Evolutionary conservation across 2,888 invertebrate genomes (phyloP), one percentile per base, ranked within the genome.

Genomic region (Nephrotoma guestfalica): DNA sequence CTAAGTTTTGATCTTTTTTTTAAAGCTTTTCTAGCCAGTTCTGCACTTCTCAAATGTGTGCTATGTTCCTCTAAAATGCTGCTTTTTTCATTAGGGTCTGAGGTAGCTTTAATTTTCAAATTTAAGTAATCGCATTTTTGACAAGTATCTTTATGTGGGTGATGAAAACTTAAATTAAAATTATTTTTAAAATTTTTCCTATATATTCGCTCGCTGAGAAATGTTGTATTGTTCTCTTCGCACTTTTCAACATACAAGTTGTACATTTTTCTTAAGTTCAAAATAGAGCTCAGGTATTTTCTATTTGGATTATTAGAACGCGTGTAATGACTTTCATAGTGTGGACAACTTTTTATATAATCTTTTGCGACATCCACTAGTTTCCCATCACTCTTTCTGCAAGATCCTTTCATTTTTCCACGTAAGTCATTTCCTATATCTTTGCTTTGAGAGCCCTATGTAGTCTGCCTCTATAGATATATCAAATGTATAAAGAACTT

Each of bases 181-280:
- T 42, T 42, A 42, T 42, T 42, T 6, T 42, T 42, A 42, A 42
- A 42, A 42, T 42, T 42, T 4, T 42, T 42, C 42, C 42, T 42
- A 42, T 71, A 85, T 86, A 41, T 86, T 86, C 51, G 86, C 86
- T 84, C 86, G 84, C 86, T 86, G 86, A 86, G 47, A 85, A 86
- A 86, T 85, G 87, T 87, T 86, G 86, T 86, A 40, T 84, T 87
- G 84, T 85, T 42, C 5, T 86, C 57, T 85, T 86, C 86, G 51
- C 87, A 85, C 42, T 87, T 87, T 87, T 87, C 86, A 86, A 87
- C 45, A 87, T 87, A 86, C 87, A 87, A 86, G 86, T 87, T 87
- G 86, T 87, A 87, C 86, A 87, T 87, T 87, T 87, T 88, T 87
- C 87, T 88, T 87, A 88, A 86, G 86, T 87, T 87, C 71, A 88